Conservation (phyloP, 2,888 invertebrate species). For the Dasypolia templi region DNA sequence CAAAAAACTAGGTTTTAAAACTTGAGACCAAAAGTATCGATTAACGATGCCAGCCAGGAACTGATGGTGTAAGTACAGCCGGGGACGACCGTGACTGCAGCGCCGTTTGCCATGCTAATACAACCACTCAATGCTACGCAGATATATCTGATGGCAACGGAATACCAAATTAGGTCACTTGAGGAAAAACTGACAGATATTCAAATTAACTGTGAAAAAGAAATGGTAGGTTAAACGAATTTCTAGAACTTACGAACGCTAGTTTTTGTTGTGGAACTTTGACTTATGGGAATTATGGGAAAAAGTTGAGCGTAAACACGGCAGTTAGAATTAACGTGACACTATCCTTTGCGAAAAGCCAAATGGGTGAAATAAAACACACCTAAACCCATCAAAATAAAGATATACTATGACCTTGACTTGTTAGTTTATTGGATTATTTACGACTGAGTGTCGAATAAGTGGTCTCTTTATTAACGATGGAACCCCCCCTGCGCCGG, state of each 20-base stretch:
- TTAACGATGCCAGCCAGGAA: slow-evolving; percentile 60
- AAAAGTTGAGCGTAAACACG: slow-evolving; percentile 34
- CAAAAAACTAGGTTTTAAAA: background rate
- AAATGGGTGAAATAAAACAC: slow-evolving; percentile 10
- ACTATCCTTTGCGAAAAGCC: background rate
- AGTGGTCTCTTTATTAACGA: slow-evolving; percentile 30
- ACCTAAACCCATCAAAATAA: slow-evolving; percentile 3
- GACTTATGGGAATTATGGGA: slow-evolving; percentile 16
- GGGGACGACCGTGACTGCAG: slow-evolving; percentile 67
- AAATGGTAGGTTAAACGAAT: slow-evolving; percentile 23
- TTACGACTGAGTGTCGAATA: slow-evolving; percentile 21
- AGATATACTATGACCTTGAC: slow-evolving; percentile 1
- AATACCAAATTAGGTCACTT: slow-evolving; percentile 70
- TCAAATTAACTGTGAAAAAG: slow-evolving; percentile 38
- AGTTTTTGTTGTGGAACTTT: background rate
- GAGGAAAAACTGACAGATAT: slow-evolving; percentile 54
- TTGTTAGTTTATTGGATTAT: slow-evolving; percentile 20
- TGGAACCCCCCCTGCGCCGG: background rate
- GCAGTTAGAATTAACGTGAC: slow-evolving; percentile 12
- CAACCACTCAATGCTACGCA: slow-evolving; percentile 71
- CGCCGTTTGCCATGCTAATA: slow-evolving; percentile 73
- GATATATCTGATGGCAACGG: slow-evolving; percentile 66
- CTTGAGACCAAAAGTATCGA: slow-evolving; percentile 16
- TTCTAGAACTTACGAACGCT: slow-evolving; percentile 20
- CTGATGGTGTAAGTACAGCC: slow-evolving; percentile 36